Evolutionary conservation across 2,888 invertebrate genomes (phyloP).

Genomic region (Lapara coniferarum): DNA sequence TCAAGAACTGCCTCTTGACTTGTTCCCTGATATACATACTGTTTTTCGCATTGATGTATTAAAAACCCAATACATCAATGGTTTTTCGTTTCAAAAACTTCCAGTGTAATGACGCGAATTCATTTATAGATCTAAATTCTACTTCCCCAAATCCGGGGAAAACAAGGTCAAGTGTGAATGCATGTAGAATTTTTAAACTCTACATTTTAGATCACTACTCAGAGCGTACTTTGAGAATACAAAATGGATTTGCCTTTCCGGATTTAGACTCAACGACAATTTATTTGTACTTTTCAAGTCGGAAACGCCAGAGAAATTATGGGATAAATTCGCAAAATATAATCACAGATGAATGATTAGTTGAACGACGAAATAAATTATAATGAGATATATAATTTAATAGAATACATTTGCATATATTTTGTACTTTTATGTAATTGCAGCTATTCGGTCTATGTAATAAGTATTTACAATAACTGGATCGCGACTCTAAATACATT

Average conservation of each 20-base stretch:
- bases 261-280: not conserved
- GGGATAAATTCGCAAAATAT: not conserved
- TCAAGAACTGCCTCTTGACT: too few relatives aligned
- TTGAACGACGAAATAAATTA: not conserved
- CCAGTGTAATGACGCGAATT: not conserved
- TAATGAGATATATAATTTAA: not conserved
- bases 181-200: not conserved
- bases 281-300: not conserved
- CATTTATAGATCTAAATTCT: not conserved
- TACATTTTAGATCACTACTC: slow-evolving; percentile 4
- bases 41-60: too few relatives aligned
- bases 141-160: slow-evolving; percentile 24
- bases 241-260: not conserved
- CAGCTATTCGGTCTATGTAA: not conserved
- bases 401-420: slow-evolving; percentile 4
- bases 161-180: slow-evolving; percentile 22
- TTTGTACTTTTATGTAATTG: slow-evolving; percentile 9
- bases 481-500: slow-evolving; percentile 1
- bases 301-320: too few relatives aligned
- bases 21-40: too few relatives aligned
- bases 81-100: not conserved
- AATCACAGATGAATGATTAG: not conserved
- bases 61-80: too few relatives aligned
- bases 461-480: not conserved
- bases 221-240: slow-evolving; percentile 14